Evolutionary conservation across 2,113 vertebrate species (phyloP), one percentile per base, ranked within the genome.

Genomic region (Dasypus novemcinctus): DNA sequence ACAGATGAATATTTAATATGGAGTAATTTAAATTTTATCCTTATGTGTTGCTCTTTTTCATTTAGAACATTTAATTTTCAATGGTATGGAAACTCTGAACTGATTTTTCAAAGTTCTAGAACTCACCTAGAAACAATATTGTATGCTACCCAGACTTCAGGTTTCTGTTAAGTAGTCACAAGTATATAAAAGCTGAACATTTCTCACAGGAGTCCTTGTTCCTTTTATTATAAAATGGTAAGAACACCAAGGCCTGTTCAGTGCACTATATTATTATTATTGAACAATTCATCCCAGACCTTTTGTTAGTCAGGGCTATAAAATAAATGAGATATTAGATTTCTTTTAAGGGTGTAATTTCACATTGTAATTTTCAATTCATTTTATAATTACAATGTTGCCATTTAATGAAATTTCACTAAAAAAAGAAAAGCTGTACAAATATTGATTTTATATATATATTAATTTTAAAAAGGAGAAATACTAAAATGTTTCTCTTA

Each of bases 1-100:
- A 69, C 3, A 91, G 7, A 71, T 75, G n/a, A 94, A 69, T 29
- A 68, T 46, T 49, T 81, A 93, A 76, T 68, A 68, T 1, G 33
- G 25, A 87, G 4, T n/a, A 86, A 78, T 54, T 12, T 72, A 52
- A 69, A 59, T 29, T 90, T 71, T 88, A 49, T 93, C 57, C 84
- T 66, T 66, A 61, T 68, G 52, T 59, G 31, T 25, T 93, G 33
- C 25, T 64, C 75, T 94, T 63, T 63, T 72, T 25, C 25, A 85
- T 46, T 81, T 61, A 88, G 57, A 92, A 87, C 4, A 93, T n/a
- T 76, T 4, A 76, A 66, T 89, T 96, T 82, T 93, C 78, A 93
- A 29, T 31, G 38, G 21, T 43, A 21, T 93, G 49, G 41, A 5
- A 76, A 80, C n/a, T 85, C 4, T 36, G 27, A 88, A 91, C 31